These are phyloP conservation scores for Haliclona indistincta DNA, from an alignment of 37 sponge, comb jelly and placozoan species.

Conservation along the genomic window DNA sequence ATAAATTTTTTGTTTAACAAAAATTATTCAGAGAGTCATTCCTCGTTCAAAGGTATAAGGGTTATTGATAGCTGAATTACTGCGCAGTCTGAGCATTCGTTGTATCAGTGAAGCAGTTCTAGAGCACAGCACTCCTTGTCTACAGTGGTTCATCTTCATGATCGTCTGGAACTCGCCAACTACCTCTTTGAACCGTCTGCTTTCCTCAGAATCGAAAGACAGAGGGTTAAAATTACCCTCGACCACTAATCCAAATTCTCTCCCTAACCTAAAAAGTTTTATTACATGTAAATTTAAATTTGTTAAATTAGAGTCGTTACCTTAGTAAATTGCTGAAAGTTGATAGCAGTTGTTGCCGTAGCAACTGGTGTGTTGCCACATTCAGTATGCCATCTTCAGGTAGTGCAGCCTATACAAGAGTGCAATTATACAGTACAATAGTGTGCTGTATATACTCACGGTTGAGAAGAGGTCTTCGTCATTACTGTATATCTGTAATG, in stretches of 20 bases:
- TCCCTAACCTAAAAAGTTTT: constrained; percentile 6
- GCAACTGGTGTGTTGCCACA: constrained; percentile 31
- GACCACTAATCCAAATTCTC: background rate
- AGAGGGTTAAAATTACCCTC: constrained; percentile 39
- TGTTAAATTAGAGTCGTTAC: background rate
- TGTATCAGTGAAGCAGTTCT: constrained; percentile 1
- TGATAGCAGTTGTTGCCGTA: constrained; percentile 47
- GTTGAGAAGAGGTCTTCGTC: background rate
- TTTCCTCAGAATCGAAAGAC: constrained; percentile 17
- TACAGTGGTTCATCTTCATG: background rate
- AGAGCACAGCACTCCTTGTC: background rate
- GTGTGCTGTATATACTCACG: background rate
- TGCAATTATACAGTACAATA: background rate
- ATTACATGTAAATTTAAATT: background rate
- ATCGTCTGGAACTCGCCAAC: constrained; percentile 31
- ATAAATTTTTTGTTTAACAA: too few relatives aligned
- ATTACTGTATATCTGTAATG: background rate
- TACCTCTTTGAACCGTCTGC: constrained; percentile 19
- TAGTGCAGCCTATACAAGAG: background rate
- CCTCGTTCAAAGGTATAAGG: too few relatives aligned
- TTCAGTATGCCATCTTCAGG: constrained; percentile 40
- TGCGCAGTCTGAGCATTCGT: background rate
- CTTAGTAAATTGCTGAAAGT: constrained; percentile 38
- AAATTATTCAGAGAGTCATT: too few relatives aligned
- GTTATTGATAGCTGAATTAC: too few relatives aligned